Evolutionary conservation across 37 sponge, comb jelly and placozoan genomes (phyloP).

Genomic region (Agelas oroides): DNA sequence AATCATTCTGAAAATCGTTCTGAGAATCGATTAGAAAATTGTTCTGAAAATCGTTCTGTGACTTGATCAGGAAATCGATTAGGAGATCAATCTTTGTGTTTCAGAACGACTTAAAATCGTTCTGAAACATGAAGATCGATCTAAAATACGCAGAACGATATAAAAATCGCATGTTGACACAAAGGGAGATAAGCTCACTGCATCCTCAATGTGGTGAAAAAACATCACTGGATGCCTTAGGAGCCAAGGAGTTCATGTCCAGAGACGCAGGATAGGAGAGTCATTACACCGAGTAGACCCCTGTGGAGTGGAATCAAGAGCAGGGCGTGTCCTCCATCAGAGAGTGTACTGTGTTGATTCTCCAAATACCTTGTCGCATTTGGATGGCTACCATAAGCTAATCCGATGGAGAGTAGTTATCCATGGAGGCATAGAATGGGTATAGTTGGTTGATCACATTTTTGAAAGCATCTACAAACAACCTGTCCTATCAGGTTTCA

Average conservation of each 20-base stretch:
- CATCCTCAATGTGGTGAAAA: slow-evolving; percentile 2
- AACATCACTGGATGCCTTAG: slow-evolving; percentile 11
- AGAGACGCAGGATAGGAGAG: slow-evolving; percentile 22
- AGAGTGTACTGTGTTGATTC: slow-evolving; percentile 39
- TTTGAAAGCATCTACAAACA: slow-evolving; percentile 41
- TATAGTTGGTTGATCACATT: slow-evolving; percentile 45
- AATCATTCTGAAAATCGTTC: too few relatives aligned
- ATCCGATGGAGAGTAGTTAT: slow-evolving; percentile 61
- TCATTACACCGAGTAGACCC: slow-evolving; percentile 35
- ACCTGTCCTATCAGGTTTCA: slow-evolving; percentile 45
- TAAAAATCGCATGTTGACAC: too few relatives aligned
- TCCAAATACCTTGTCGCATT: slow-evolving; percentile 59
- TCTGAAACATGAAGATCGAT: too few relatives aligned
- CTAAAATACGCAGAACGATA: too few relatives aligned
- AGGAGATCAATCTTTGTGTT: too few relatives aligned
- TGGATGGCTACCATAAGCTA: slow-evolving; percentile 67
- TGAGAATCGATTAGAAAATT: too few relatives aligned
- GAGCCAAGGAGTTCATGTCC: slow-evolving; percentile 27
- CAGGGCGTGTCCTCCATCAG: slow-evolving; percentile 10
- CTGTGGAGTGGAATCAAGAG: slow-evolving; percentile 17
- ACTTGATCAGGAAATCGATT: too few relatives aligned
- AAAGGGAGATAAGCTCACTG: too few relatives aligned
- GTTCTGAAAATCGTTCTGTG: too few relatives aligned
- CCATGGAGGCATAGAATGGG: slow-evolving; percentile 69
- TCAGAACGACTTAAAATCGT: too few relatives aligned